These are phyloP conservation scores for Parazoanthus atlanticus DNA, from an alignment of 92 coral and sea anemone genomes.

Conservation along the genomic window DNA sequence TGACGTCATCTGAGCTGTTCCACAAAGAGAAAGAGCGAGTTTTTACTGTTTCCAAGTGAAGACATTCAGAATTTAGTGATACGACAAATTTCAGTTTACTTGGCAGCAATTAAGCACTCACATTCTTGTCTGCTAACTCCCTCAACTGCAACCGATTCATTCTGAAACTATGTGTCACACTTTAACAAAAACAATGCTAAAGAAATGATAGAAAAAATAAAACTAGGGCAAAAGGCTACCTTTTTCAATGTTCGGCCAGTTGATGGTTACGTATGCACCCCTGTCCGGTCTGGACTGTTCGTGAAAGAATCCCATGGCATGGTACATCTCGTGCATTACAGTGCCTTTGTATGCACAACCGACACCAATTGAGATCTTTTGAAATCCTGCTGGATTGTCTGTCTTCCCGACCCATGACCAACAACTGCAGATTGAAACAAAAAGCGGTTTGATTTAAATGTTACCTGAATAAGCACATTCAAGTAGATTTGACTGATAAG, in stretches of 20 bases:
- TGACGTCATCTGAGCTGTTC: too few species aligned
- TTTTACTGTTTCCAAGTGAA: too few species aligned
- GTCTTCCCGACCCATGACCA: not conserved
- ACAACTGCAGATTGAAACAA: not conserved
- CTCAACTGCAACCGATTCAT: not conserved
- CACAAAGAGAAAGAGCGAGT: too few species aligned
- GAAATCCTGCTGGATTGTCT: not conserved
- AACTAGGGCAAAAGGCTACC: not conserved
- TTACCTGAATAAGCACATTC: not conserved
- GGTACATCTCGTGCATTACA: slow-evolving; percentile 34
- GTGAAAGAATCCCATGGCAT: slow-evolving; percentile 30
- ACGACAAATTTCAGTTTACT: too few species aligned
- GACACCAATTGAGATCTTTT: slow-evolving; percentile 39
- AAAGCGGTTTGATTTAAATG: not conserved
- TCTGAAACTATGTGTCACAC: too few species aligned
- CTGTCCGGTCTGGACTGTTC: slow-evolving; percentile 26
- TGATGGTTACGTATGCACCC: not conserved
- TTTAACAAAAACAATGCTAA: not conserved
- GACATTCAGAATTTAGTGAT: too few species aligned
- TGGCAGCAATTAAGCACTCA: too few species aligned
- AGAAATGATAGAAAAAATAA: not conserved
- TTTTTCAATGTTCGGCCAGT: not conserved
- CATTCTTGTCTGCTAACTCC: too few species aligned
- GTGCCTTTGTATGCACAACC: slow-evolving; percentile 45
- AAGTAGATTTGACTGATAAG: too few species aligned